These are phyloP conservation scores for Lordiphosa clarofinis DNA, from an alignment of 1,140 invertebrate species.

Conservation along the genomic window DNA sequence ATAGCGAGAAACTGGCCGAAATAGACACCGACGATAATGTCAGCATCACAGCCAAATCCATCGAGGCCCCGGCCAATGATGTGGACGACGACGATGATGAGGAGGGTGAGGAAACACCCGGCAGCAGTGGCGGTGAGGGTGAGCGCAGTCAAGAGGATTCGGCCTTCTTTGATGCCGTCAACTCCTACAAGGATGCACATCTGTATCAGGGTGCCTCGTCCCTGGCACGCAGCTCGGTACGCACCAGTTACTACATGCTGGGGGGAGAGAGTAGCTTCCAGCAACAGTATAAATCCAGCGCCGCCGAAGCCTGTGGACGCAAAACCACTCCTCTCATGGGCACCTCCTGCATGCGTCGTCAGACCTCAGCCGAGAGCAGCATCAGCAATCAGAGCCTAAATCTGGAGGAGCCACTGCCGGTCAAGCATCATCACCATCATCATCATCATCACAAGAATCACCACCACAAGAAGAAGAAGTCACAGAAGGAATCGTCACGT, in stretches of 20 bases:
- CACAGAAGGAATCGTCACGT: conserved; percentile 14
- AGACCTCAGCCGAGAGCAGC: conserved; percentile 78
- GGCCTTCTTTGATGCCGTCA: conserved; percentile 70
- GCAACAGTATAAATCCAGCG: conserved; percentile 74
- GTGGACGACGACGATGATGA: conserved; percentile 42
- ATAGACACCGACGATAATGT: conserved; percentile 90
- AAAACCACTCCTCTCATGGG: conserved; percentile 64
- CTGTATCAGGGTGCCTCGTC: conserved; percentile 63
- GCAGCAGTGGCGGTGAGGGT: conserved; percentile 52
- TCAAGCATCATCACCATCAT: conserved; percentile 39
- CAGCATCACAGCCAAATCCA: conserved; percentile 86
- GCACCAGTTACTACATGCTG: conserved; percentile 68
- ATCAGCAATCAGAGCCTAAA: conserved; percentile 78
- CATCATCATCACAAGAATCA: conserved; percentile 53
- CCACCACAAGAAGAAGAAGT: conserved; percentile 60
- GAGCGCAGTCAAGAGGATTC: conserved; percentile 76
- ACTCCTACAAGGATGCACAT: conserved; percentile 65
- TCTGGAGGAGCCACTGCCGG: conserved; percentile 52
- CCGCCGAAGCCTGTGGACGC: conserved; percentile 49
- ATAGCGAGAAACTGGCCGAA: conserved; percentile 95
- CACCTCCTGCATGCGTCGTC: conserved; percentile 68
- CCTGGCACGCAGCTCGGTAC: conserved; percentile 68
- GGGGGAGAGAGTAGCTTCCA: conserved; percentile 71
- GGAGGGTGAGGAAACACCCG: conserved; percentile 48
- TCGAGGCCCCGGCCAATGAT: conserved; percentile 57